Base-by-base conservation (phyloP, 1,140 invertebrate genomes). In the Hesperophylax magnus region DNA sequence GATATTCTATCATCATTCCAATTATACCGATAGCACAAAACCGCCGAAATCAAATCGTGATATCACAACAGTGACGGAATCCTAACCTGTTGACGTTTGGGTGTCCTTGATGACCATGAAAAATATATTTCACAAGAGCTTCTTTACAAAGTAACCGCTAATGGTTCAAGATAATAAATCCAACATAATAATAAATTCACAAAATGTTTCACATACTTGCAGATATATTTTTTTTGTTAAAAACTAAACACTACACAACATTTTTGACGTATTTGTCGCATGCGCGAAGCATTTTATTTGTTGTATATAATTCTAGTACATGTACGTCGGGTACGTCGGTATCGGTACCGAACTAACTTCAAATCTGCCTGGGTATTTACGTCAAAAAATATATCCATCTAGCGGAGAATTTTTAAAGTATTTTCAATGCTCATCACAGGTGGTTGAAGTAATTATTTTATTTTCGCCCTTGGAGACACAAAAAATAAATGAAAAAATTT, bases 41-140 rank as follows among this genome's bases (percentile, higher is more conserved):
- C 39, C 11, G 39, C 11, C 39, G 39, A 47, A 34, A 34, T 47
- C 14, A 47, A 47, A 47, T 47, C 39, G 39, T 47, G 39, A 47
- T 47, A 47, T 47, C 39, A 47, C 39, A 47, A 47, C 39, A 47
- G 39, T 47, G 39, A 47, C 9, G 39, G 22, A 34, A 67, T 27
- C 63, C 63, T 67, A 67, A 67, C 63, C 63, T 67, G 63, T 67
- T 67, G 63, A 67, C 63, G 63, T 67, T 67, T 67, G n/a, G 34
- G 14, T 67, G 63, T 20, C 63, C 24, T 67, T 31, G 63, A 20
- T 34, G 63, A 67, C 63, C 63, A 67, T 67, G 27, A 67, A 67
- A 67, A 67, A 15, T 11, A 67, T 47, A 47, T 47, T 47, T 47
- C 9, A 47, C 3, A 1, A 8, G n/a, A 58, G 56, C 56, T 22